Percentiles rank a stretch among this genome's conserved stretches.
These are phyloP conservation scores for Phragmatobia fuliginosa DNA, from an alignment of 2,888 invertebrate species.

Conservation along the genomic window DNA sequence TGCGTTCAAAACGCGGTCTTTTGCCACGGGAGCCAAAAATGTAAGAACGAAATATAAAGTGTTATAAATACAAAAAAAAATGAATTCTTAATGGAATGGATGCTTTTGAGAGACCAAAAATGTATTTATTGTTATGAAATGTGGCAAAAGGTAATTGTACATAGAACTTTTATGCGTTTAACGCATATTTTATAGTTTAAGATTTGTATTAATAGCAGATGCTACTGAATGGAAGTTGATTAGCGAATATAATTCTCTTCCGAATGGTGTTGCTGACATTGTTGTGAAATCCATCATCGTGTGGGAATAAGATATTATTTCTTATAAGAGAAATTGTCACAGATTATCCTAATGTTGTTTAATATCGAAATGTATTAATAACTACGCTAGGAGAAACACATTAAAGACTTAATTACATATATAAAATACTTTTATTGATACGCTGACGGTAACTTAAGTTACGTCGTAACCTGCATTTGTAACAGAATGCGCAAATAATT, in stretches of 20 bases:
- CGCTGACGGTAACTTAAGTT: constrained; percentile 19
- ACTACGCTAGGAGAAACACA: constrained; percentile 39
- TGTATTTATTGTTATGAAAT: constrained; percentile 56
- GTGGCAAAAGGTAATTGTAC: constrained; percentile 69
- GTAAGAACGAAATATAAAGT: constrained; percentile 43
- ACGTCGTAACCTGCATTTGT: not conserved
- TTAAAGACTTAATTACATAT: constrained; percentile 19
- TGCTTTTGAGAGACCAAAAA: constrained; percentile 55
- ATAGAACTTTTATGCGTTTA: constrained; percentile 69
- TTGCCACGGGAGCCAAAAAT: constrained; percentile 59
- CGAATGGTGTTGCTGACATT: constrained; percentile 64
- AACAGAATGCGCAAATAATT: not conserved
- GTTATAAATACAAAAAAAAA: constrained; percentile 49
- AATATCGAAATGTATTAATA: constrained; percentile 51
- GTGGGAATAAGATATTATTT: constrained; percentile 47
- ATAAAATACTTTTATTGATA: constrained; percentile 27
- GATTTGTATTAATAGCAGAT: constrained; percentile 70
- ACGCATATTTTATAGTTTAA: constrained; percentile 69
- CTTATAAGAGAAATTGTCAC: constrained; percentile 45
- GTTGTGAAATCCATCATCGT: constrained; percentile 60
- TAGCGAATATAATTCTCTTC: constrained; percentile 64
- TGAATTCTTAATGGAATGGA: constrained; percentile 66
- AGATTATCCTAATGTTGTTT: constrained; percentile 39
- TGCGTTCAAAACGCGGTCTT: constrained; percentile 77
- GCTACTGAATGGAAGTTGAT: constrained; percentile 72